These are phyloP conservation scores for Megalopta genalis DNA, from an alignment of 1,140 invertebrate species.

Conservation along the genomic window DNA sequence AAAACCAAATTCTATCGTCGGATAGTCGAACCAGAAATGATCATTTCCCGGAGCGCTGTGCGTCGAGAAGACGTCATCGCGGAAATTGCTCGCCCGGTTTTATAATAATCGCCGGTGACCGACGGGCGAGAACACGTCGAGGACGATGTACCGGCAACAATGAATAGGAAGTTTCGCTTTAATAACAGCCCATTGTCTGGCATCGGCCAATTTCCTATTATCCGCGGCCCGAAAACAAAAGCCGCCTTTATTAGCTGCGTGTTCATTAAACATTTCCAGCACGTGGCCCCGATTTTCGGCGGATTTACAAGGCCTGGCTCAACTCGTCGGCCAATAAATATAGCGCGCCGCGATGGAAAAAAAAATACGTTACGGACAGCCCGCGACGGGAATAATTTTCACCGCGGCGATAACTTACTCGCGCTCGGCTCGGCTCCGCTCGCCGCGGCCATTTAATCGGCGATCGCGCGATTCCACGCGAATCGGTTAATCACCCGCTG, in stretches of 20 bases:
- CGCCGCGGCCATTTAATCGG: too few species aligned
- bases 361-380: not conserved
- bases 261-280: conserved; percentile 39
- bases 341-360: not conserved
- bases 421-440: too few species aligned
- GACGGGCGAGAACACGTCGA: not conserved
- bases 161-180: conserved; percentile 1
- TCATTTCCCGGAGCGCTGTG: too few species aligned
- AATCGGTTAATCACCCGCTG: too few species aligned
- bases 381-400: not conserved
- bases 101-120: not conserved
- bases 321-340: not conserved
- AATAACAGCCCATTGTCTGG: conserved; percentile 9
- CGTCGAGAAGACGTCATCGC: not conserved
- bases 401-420: not conserved
- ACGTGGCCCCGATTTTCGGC: not conserved
- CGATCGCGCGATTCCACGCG: too few species aligned
- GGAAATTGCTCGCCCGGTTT: not conserved
- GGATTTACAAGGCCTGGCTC: too few species aligned
- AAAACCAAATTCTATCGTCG: too few species aligned
- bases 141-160: conserved; percentile 1
- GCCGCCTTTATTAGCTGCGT: conserved; percentile 12
- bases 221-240: conserved; percentile 17
- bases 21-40: too few species aligned
- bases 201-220: conserved; percentile 30